Percentiles rank a stretch among this genome's conserved stretches.
Evolutionary conservation across 1,140 invertebrate species (phyloP).

Genomic region (Aporrectodea caliginosa): DNA sequence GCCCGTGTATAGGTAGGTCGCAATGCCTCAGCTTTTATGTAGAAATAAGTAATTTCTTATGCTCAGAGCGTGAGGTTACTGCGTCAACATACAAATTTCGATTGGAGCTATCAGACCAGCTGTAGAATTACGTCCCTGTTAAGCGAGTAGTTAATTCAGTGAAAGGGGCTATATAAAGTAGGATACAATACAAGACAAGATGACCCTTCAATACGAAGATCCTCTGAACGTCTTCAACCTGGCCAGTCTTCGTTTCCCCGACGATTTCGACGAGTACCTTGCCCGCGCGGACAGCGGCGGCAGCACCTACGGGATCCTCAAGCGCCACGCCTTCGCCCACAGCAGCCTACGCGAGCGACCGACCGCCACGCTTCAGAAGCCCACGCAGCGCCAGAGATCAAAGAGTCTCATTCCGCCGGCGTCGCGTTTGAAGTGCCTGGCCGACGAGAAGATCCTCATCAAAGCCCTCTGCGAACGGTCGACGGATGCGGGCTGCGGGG

Average conservation of each 20-base stretch:
- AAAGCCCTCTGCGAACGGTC: background rate
- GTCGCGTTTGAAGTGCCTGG: background rate
- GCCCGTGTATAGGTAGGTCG: no score
- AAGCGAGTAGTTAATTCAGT: no score
- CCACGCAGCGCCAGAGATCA: background rate
- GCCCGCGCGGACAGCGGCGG: slow-evolving; percentile 32
- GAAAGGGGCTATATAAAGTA: no score
- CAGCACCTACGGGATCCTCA: slow-evolving; percentile 28
- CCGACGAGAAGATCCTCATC: background rate
- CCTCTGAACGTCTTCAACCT: background rate
- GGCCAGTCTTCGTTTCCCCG: background rate
- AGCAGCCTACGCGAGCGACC: background rate
- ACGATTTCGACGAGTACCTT: slow-evolving; percentile 31
- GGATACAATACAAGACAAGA: no score
- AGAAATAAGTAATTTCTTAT: no score
- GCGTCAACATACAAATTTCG: no score
- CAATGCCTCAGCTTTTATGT: no score
- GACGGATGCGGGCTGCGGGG: no score
- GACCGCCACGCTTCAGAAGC: background rate
- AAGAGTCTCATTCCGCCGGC: slow-evolving; percentile 1
- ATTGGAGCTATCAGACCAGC: no score
- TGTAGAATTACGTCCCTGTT: no score
- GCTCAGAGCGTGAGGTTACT: no score
- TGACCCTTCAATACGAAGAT: no score
- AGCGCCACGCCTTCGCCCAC: background rate